A percentile compares a stretch with the other conserved stretches of the same genome.
Evolutionary conservation across 2,797 vertebrate genomes (phyloP).

Genomic region (Enteromius argenteus): DNA sequence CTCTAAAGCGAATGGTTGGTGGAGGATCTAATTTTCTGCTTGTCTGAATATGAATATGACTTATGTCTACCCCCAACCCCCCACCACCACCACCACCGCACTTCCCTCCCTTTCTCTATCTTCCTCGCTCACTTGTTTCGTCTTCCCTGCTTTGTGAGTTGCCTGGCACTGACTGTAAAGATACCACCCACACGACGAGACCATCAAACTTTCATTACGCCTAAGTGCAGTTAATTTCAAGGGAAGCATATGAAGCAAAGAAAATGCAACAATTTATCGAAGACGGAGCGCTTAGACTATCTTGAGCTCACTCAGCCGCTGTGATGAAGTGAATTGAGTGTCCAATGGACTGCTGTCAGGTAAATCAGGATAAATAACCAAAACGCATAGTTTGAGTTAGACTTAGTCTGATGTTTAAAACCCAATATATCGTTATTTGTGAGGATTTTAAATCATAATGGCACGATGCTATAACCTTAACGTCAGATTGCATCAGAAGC

Average conservation of each 20-base stretch:
- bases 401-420: background rate
- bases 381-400: background rate
- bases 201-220: constrained; percentile 59
- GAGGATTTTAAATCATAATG: background rate
- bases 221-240: constrained; percentile 60
- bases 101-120: constrained; percentile 66
- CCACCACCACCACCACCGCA: constrained; percentile 19
- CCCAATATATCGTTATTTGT: background rate
- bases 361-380: constrained; percentile 17
- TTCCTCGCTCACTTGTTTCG: constrained; percentile 44
- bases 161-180: constrained; percentile 32
- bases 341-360: constrained; percentile 11
- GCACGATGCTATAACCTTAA: background rate
- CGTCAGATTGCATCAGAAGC: background rate
- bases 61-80: constrained; percentile 72
- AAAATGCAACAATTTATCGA: constrained; percentile 40
- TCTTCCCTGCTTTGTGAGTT: constrained; percentile 18
- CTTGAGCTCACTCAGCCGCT: constrained; percentile 12
- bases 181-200: constrained; percentile 45
- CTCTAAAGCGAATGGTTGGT: constrained; percentile 77
- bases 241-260: constrained; percentile 54
- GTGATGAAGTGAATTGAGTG: constrained; percentile 11
- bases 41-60: constrained; percentile 82
- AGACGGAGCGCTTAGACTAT: constrained; percentile 24
- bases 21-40: constrained; percentile 82